Percentiles rank a stretch among this genome's conserved stretches.
Conservation (phyloP, 2,113 vertebrate genomes). For the Uria lomvia region DNA sequence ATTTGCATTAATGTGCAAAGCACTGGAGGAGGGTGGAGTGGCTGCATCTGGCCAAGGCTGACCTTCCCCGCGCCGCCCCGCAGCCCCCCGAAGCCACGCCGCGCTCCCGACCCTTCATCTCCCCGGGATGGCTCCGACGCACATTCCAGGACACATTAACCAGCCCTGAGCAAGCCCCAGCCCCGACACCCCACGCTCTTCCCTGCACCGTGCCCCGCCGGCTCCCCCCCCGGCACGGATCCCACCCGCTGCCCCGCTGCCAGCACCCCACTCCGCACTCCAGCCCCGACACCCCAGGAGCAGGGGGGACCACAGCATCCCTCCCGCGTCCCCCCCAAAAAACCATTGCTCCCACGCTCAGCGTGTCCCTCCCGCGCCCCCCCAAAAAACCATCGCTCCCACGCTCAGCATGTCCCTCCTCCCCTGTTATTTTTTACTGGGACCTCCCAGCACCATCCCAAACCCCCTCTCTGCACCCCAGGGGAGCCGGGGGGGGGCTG, state of each 20-base stretch:
- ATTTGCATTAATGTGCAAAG: constrained; percentile 71
- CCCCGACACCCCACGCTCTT: background rate
- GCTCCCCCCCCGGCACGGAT: background rate
- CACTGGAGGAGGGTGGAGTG: constrained; percentile 56
- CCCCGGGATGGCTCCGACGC: background rate
- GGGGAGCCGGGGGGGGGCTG: background rate
- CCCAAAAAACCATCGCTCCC: accelerated
- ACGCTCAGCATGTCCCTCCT: accelerated
- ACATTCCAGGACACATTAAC: constrained; percentile 50
- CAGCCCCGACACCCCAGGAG: background rate
- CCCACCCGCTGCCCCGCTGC: background rate
- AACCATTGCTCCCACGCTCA: accelerated
- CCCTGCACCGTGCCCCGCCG: accelerated
- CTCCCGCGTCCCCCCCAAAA: background rate
- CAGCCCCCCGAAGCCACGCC: background rate
- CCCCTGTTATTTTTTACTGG: background rate
- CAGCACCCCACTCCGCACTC: accelerated
- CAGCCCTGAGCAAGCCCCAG: background rate
- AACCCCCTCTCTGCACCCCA: background rate
- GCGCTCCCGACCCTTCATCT: background rate
- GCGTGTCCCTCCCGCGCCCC: accelerated
- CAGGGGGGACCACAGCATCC: background rate
- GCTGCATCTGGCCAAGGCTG: constrained; percentile 57
- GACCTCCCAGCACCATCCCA: background rate
- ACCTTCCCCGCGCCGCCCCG: background rate